Conservation (phyloP, 2,113 vertebrate species). For the Callopanchax toddi region DNA sequence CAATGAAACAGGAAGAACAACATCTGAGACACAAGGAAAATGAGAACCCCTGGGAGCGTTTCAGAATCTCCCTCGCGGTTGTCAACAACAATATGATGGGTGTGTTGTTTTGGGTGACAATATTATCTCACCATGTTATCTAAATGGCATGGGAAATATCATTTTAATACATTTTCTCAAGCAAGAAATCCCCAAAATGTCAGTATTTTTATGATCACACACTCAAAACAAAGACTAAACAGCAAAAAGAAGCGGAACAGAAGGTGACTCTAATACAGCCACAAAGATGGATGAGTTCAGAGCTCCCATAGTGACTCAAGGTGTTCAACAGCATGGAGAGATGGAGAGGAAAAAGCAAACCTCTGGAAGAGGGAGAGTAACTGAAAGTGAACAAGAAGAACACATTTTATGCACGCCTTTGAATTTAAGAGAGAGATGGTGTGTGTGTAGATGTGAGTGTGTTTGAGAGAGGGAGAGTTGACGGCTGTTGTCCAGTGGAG, state of each 20-base stretch:
- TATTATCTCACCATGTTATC: too few relatives aligned
- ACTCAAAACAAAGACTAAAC: constrained; percentile 29
- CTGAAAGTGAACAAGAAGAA: constrained; percentile 62
- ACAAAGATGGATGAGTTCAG: constrained; percentile 68
- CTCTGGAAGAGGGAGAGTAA: constrained; percentile 33
- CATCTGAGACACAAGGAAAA: too few relatives aligned
- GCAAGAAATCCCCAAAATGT: too few relatives aligned
- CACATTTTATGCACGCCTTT: constrained; percentile 48
- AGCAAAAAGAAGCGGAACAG: constrained; percentile 25
- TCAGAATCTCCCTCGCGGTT: too few relatives aligned
- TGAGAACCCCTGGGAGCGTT: too few relatives aligned
- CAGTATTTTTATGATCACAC: too few relatives aligned
- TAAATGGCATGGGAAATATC: too few relatives aligned
- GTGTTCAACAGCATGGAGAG: constrained; percentile 68
- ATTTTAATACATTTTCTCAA: too few relatives aligned
- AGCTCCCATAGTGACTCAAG: constrained; percentile 44
- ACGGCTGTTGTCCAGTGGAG: constrained; percentile 62
- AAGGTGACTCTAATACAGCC: constrained; percentile 53
- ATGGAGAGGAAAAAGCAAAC: constrained; percentile 46
- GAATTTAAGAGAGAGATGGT: constrained; percentile 49
- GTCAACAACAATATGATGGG: too few relatives aligned
- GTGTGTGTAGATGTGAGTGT: constrained; percentile 6
- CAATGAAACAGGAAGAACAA: too few relatives aligned
- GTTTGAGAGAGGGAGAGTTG: background rate
- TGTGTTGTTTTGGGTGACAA: too few relatives aligned